Evolutionary conservation across 2,888 invertebrate species (phyloP).

Genomic region (Torymus texanus): DNA sequence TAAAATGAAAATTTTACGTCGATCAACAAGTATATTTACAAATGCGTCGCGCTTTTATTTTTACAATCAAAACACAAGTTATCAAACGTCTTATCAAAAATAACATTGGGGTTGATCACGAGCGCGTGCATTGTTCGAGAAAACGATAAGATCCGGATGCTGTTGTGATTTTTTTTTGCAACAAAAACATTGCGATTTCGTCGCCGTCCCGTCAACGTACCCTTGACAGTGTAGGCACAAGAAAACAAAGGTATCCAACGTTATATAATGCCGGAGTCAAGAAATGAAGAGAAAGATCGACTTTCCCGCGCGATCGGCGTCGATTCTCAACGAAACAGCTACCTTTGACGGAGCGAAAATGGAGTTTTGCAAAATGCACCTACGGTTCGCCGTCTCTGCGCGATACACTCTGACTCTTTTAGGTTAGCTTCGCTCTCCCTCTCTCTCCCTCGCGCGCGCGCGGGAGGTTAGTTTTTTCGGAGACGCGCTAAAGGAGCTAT

Average conservation of each 20-base stretch:
- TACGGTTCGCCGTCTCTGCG: slow-evolving; percentile 42
- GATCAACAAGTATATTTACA: slow-evolving; percentile 7
- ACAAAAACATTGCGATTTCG: slow-evolving; percentile 50
- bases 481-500: slow-evolving; percentile 35
- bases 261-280: slow-evolving; percentile 26
- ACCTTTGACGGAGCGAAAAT: slow-evolving; percentile 45
- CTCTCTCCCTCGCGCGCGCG: slow-evolving; percentile 42
- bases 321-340: slow-evolving; percentile 11
- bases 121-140: background rate
- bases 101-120: too few species aligned
- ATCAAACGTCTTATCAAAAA: background rate
- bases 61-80: background rate
- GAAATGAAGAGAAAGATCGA: slow-evolving; percentile 1
- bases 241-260: slow-evolving; percentile 46
- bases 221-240: slow-evolving; percentile 39
- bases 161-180: slow-evolving; percentile 32
- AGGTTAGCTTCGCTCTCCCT: slow-evolving; percentile 70
- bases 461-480: slow-evolving; percentile 64
- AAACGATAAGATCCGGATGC: slow-evolving; percentile 32
- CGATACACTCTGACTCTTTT: slow-evolving; percentile 57
- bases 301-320: slow-evolving; percentile 8
- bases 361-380: slow-evolving; percentile 44
- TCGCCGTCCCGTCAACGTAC: slow-evolving; percentile 37
- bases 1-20: background rate
- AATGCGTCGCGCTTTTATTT: background rate